Evolutionary conservation across 2,888 invertebrate species (phyloP).

Genomic region (Sinopyrophorus schimmeli): DNA sequence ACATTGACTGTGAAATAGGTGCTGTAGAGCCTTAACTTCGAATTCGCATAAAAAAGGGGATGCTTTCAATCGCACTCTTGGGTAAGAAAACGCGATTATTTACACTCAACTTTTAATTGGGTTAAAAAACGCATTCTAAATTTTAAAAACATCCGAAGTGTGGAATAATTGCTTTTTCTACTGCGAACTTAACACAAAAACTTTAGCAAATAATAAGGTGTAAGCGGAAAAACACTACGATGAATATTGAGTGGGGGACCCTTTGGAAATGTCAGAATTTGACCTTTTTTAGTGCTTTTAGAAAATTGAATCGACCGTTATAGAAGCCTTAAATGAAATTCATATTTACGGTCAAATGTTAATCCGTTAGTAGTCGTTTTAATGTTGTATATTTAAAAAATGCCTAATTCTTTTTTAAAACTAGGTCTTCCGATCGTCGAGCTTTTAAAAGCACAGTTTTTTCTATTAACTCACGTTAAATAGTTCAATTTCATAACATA

Average conservation of each 20-base stretch:
- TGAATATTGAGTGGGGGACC: constrained; percentile 29
- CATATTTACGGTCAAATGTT: constrained; percentile 30
- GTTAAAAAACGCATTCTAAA: constrained; percentile 40
- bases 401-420: too few relatives aligned
- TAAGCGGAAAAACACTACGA: constrained; percentile 23
- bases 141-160: constrained; percentile 30
- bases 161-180: constrained; percentile 28
- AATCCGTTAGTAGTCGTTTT: constrained; percentile 22
- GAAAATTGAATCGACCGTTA: constrained; percentile 34
- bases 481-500: too few relatives aligned
- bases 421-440: too few relatives aligned
- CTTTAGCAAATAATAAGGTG: constrained; percentile 25
- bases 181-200: constrained; percentile 16
- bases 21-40: too few relatives aligned
- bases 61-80: constrained; percentile 34
- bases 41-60: constrained; percentile 17
- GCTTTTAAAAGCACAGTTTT: too few relatives aligned
- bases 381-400: too few relatives aligned
- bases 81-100: constrained; percentile 39
- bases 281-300: constrained; percentile 38
- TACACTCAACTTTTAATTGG: constrained; percentile 42
- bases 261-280: constrained; percentile 38
- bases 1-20: too few relatives aligned
- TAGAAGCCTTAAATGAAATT: constrained; percentile 34
- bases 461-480: too few relatives aligned